Evolutionary conservation across 2,113 vertebrate genomes (phyloP).

Genomic region (Takifugu bimaculatus): DNA sequence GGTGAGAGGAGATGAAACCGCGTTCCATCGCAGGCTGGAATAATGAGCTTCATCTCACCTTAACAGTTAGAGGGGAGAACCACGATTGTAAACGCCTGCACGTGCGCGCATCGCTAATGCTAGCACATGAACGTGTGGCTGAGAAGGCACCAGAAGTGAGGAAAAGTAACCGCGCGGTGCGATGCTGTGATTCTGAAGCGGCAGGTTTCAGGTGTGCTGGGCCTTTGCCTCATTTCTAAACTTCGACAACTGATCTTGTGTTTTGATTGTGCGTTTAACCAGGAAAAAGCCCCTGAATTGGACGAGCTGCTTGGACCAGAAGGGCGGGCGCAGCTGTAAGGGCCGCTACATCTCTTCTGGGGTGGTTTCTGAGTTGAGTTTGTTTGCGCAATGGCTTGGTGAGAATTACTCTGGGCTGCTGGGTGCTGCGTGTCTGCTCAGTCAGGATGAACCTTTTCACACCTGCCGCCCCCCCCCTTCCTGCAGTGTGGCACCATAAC

Average conservation of each 20-base stretch:
- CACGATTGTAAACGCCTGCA: conserved; percentile 39
- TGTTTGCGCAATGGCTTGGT: conserved; percentile 27
- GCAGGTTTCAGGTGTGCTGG: background rate
- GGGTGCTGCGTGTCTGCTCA: conserved; percentile 27
- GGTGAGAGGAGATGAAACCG: conserved; percentile 56
- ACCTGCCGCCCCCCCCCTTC: conserved; percentile 33
- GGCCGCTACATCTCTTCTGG: background rate
- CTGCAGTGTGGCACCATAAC: conserved; percentile 22
- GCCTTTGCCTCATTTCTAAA: too few species aligned
- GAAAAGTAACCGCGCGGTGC: background rate
- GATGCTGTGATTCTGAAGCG: background rate
- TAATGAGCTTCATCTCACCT: conserved; percentile 61
- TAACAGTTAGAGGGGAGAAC: conserved; percentile 37
- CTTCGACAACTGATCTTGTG: too few species aligned
- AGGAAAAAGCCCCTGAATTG: background rate
- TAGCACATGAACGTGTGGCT: conserved; percentile 3
- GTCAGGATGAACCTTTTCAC: conserved; percentile 62
- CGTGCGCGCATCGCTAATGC: conserved; percentile 3
- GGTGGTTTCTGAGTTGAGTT: conserved; percentile 2
- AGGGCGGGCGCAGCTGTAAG: background rate
- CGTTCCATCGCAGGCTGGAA: conserved; percentile 33
- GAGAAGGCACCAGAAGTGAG: background rate
- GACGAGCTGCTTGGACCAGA: background rate
- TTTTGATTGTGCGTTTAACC: too few species aligned
- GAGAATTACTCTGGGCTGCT: conserved; percentile 66